phyloP scores from a whole-genome alignment of 1,140 invertebrate species.

The Thaumatotibia leucotreta region DNA sequence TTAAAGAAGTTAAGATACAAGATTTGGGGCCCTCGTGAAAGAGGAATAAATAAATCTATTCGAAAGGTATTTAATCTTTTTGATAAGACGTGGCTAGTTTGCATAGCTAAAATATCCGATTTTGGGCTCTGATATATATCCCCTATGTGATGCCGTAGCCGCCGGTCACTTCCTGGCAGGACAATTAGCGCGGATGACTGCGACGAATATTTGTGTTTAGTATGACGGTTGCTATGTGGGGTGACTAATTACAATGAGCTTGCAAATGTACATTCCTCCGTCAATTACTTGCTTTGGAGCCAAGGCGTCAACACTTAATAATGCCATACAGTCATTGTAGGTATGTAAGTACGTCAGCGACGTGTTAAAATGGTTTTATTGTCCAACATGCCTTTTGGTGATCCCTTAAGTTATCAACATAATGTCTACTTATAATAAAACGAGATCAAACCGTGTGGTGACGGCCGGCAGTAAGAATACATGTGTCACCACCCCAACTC shows the following conservation, averaged over 20 bases:
- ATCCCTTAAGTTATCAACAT: not conserved
- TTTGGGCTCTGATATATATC: constrained; percentile 17
- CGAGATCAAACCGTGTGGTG: not conserved
- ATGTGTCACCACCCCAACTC: no score
- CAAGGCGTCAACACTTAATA: not conserved
- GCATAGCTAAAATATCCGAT: not conserved
- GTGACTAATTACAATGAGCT: constrained; percentile 31
- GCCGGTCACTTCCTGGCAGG: constrained; percentile 58
- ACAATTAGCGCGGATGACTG: constrained; percentile 55
- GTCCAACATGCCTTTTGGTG: not conserved
- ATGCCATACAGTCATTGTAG: not conserved
- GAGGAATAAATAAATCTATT: not conserved
- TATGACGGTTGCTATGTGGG: constrained; percentile 8
- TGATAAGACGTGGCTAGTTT: not conserved
- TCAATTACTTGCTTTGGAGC: not conserved
- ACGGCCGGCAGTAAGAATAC: no score
- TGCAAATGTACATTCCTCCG: constrained; percentile 14
- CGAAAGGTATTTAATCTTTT: not conserved
- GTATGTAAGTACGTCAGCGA: not conserved
- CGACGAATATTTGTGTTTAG: constrained; percentile 2
- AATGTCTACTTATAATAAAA: not conserved
- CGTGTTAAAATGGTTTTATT: not conserved
- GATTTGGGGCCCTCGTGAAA: not conserved
- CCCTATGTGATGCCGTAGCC: constrained; percentile 40
- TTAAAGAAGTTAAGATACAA: not conserved